These are phyloP conservation scores for Malurus splendens DNA, from an alignment of 2,797 vertebrate genomes.

Conservation along the genomic window DNA sequence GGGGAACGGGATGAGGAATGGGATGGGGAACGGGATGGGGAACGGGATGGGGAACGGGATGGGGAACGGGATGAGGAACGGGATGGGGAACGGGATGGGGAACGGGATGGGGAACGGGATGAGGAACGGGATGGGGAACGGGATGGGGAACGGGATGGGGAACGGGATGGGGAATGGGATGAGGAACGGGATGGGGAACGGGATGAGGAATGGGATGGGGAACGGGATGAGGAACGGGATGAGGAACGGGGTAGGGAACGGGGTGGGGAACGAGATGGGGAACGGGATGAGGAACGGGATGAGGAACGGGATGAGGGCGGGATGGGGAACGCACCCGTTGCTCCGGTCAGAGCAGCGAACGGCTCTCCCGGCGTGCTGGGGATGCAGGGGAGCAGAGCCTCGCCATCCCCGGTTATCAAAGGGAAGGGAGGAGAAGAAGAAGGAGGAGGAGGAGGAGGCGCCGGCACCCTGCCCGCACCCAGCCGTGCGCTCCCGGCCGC, in stretches of 20 bases:
- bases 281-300: too few species aligned
- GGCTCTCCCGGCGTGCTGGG: not conserved
- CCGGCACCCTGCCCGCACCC: not conserved
- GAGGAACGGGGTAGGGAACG: not conserved
- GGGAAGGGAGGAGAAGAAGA: not conserved
- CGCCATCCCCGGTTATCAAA: rapidly evolving
- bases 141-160: not conserved
- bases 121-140: not conserved
- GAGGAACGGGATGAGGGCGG: too few species aligned
- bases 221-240: not conserved
- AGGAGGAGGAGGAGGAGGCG: not conserved
- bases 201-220: too few species aligned
- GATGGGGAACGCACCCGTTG: not conserved
- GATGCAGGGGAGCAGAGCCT: not conserved
- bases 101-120: not conserved
- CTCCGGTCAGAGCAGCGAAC: not conserved
- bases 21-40: not conserved
- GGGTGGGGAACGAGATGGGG: too few species aligned
- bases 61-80: not conserved
- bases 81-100: not conserved
- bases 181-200: too few species aligned
- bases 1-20: not conserved
- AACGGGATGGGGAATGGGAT: too few species aligned
- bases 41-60: not conserved
- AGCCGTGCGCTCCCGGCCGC: not conserved